Conservation (phyloP, 2,888 invertebrate species). For the Scaptomyza parva region DNA sequence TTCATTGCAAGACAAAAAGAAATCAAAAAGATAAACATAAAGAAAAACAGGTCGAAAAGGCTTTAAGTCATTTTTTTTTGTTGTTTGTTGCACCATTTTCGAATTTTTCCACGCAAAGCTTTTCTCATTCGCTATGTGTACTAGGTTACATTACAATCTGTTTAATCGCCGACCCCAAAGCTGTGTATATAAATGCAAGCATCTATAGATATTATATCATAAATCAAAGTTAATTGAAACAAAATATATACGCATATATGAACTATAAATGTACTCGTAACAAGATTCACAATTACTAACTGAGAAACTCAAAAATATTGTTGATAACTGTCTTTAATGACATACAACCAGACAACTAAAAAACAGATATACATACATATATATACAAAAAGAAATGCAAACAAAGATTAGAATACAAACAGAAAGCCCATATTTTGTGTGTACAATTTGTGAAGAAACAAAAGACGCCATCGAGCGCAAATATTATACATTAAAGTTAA, state of each 20-base stretch:
- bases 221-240: slow-evolving; percentile 5
- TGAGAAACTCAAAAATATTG: slow-evolving; percentile 24
- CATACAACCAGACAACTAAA: slow-evolving; percentile 29
- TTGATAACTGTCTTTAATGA: slow-evolving; percentile 27
- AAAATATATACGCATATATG: not conserved
- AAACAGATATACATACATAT: slow-evolving; percentile 27
- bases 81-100: slow-evolving; percentile 52
- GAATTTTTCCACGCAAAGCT: slow-evolving; percentile 31
- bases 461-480: slow-evolving; percentile 34
- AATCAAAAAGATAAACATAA: not conserved
- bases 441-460: slow-evolving; percentile 54
- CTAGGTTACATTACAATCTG: slow-evolving; percentile 8
- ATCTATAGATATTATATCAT: slow-evolving; percentile 12
- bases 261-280: slow-evolving; percentile 15
- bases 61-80: slow-evolving; percentile 55
- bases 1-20: slow-evolving; percentile 13
- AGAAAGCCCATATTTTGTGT: slow-evolving; percentile 72
- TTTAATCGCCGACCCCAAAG: slow-evolving; percentile 18
- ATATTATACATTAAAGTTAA: slow-evolving; percentile 32
- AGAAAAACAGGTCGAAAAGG: slow-evolving; percentile 32
- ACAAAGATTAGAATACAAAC: slow-evolving; percentile 39
- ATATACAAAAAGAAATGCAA: slow-evolving; percentile 11
- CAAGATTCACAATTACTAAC: slow-evolving; percentile 35
- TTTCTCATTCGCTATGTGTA: slow-evolving; percentile 32
- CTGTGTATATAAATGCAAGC: slow-evolving; percentile 34